Evolutionary conservation across 2,888 invertebrate genomes (phyloP), one percentile per base, ranked within the genome.

Genomic region (Entomobrya proxima): DNA sequence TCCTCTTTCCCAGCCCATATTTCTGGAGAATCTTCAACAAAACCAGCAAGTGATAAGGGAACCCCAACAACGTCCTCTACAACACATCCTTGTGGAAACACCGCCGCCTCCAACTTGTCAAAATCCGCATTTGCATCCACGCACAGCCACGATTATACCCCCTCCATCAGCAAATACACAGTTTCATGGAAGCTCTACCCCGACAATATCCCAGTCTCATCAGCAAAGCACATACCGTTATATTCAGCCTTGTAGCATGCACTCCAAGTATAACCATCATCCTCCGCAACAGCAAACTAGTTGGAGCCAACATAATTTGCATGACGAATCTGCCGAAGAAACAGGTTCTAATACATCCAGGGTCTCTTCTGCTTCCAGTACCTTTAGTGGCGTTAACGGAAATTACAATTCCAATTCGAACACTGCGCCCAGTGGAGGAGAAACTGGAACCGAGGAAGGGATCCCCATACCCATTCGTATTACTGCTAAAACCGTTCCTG

Each of bases 111-210:
- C 72, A 18, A 47, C 72, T 1, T 47, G 72, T 32, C 47, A 13
- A 30, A 47, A 50, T 30, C 72, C 72, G 0, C 72, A 50, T 72
- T 32, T 72, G 13, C 72, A 72, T 47, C 72, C 47, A 1, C 24
- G 61, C 6, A 69, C 67, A 1, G 67, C 67, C 0, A 67, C 40
- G 0, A 69, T 69, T 69, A 21, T 67, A 9, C 13, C 58, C 1
- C 67, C 40, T 3, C 37, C 37, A 37, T 0, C 21, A 21, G 1
- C 55, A 55, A 5, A 5, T 24, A n/a, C n/a, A n/a, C 55, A 2
- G 27, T 24, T 55, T n/a, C n/a, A n/a, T n/a, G n/a, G n/a, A n/a
- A n/a, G n/a, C n/a, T n/a, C n/a, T n/a, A n/a, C n/a, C n/a, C n/a
- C n/a, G n/a, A n/a, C n/a, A n/a, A n/a, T n/a, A n/a, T 0, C 58